phyloP scores from a whole-genome alignment of 2,797 vertebrate species.

The Picus viridis region DNA sequence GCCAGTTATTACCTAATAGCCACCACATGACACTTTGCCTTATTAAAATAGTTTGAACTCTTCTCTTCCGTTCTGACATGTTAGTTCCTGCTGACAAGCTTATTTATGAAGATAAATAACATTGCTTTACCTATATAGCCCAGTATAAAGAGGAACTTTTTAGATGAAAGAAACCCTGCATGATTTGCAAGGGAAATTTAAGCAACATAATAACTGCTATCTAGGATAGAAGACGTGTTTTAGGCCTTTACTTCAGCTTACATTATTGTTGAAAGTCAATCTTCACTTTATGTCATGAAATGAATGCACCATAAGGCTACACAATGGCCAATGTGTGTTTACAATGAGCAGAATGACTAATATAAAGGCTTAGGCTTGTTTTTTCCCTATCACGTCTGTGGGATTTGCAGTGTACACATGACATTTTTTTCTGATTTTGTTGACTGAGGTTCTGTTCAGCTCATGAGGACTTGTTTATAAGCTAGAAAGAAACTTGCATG shows the following conservation, averaged over 20 bases:
- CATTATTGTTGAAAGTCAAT: not conserved
- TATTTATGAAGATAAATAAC: not conserved
- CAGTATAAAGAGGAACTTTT: not conserved
- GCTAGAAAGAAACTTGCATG: not conserved
- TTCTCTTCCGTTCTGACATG: not conserved
- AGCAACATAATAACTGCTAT: not conserved
- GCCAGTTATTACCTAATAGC: not conserved
- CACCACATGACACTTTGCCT: not conserved
- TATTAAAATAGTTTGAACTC: not conserved
- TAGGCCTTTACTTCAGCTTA: not conserved
- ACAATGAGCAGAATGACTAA: not conserved
- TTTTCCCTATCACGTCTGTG: not conserved
- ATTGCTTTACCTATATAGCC: not conserved
- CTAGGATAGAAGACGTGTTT: not conserved
- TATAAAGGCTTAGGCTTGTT: not conserved
- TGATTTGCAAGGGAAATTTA: not conserved
- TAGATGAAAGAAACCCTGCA: not conserved
- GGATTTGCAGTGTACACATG: not conserved
- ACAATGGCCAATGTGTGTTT: not conserved
- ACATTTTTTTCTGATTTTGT: not conserved
- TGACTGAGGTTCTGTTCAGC: not conserved
- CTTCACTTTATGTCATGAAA: not conserved
- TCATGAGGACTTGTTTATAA: not conserved
- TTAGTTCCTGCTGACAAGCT: not conserved
- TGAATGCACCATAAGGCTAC: not conserved